A percentile compares a stretch with the other conserved stretches of the same genome.
phyloP scores from a whole-genome alignment of 2,113 vertebrate species.

The Struthio camelus region DNA sequence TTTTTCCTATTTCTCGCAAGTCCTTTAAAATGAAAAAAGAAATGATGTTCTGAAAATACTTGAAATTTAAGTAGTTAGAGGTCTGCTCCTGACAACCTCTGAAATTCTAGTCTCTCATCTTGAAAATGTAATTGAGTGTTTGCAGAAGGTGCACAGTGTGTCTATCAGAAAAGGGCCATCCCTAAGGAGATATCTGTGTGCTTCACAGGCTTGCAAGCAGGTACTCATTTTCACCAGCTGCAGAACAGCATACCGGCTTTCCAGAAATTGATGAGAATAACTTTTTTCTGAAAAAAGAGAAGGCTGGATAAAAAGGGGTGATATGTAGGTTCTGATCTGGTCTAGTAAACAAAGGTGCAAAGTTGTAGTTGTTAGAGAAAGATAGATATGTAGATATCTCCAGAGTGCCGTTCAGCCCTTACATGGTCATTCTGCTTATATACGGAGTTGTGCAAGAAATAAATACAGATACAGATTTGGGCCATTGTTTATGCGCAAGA shows the following conservation, averaged over 20 bases:
- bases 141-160: background rate
- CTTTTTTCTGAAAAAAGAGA: background rate
- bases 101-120: slow-evolving; percentile 18
- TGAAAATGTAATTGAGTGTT: slow-evolving; percentile 26
- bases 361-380: background rate
- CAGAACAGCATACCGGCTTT: background rate
- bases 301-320: background rate
- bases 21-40: background rate
- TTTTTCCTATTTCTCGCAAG: background rate
- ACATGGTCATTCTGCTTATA: background rate
- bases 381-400: background rate
- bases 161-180: background rate
- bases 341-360: background rate
- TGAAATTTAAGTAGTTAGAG: background rate
- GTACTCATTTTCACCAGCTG: background rate
- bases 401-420: background rate
- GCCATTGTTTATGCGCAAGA: background rate
- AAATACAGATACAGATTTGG: background rate
- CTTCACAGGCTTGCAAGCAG: background rate
- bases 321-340: background rate
- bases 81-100: background rate
- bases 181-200: background rate
- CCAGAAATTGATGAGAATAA: background rate
- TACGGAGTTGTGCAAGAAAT: background rate
- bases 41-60: slow-evolving; percentile 11